These are phyloP conservation scores for Deilephila elpenor DNA, from an alignment of 2,888 invertebrate species.

Conservation along the genomic window DNA sequence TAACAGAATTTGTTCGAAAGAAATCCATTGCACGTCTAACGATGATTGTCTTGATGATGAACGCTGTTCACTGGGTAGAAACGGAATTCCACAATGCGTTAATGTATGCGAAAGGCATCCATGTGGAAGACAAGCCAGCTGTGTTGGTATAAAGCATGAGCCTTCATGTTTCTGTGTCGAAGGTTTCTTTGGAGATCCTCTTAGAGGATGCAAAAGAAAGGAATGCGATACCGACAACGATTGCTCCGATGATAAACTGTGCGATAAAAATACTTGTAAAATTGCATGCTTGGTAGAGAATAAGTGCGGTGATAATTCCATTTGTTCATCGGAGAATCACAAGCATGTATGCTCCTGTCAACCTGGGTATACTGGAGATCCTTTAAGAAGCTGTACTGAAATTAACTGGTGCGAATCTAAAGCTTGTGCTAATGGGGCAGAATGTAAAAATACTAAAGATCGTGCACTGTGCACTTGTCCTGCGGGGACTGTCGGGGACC, in stretches of 20 bases:
- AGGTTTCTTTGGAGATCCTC: slow-evolving; percentile 93
- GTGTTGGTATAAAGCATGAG: slow-evolving; percentile 89
- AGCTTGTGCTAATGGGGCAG: slow-evolving; percentile 92
- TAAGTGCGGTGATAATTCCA: slow-evolving; percentile 92
- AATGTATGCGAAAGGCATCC: slow-evolving; percentile 89
- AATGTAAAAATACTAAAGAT: slow-evolving; percentile 92
- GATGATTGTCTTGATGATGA: slow-evolving; percentile 90
- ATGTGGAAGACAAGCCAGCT: slow-evolving; percentile 93
- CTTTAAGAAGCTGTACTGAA: slow-evolving; percentile 87
- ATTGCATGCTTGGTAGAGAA: slow-evolving; percentile 93
- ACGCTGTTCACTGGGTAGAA: slow-evolving; percentile 87
- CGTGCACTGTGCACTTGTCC: slow-evolving; percentile 93
- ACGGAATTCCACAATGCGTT: slow-evolving; percentile 91
- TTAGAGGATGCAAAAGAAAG: slow-evolving; percentile 91
- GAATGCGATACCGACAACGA: slow-evolving; percentile 90
- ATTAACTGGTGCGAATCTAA: slow-evolving; percentile 91
- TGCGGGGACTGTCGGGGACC: slow-evolving; percentile 91
- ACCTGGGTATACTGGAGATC: slow-evolving; percentile 94
- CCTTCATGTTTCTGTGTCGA: slow-evolving; percentile 91
- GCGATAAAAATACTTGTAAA: slow-evolving; percentile 92
- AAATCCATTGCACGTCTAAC: slow-evolving; percentile 89
- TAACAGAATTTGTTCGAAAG: slow-evolving; percentile 93
- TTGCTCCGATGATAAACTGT: slow-evolving; percentile 93
- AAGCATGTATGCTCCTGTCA: slow-evolving; percentile 91
- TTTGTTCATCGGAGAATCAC: slow-evolving; percentile 94